phyloP scores from a whole-genome alignment of 2,797 vertebrate species.

The Acanthiza pusilla region DNA sequence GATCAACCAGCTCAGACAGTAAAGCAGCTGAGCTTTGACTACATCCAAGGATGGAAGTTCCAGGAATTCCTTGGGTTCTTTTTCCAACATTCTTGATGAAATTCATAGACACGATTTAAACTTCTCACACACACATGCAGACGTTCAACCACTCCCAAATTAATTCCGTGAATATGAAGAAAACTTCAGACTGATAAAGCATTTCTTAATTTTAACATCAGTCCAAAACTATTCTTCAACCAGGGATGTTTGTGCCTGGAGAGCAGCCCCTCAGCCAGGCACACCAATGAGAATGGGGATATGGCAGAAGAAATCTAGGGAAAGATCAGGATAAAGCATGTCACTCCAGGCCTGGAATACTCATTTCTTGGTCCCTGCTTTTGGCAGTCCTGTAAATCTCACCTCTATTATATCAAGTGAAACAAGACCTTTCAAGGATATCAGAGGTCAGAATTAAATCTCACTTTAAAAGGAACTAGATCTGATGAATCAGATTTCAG shows the following conservation, averaged over 20 bases:
- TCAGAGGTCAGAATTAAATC: not conserved
- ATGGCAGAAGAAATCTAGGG: not conserved
- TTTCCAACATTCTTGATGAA: not conserved
- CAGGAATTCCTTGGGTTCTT: not conserved
- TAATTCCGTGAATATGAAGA: not conserved
- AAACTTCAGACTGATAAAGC: not conserved
- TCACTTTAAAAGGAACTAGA: not conserved
- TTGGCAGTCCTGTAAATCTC: not conserved
- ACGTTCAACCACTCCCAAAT: not conserved
- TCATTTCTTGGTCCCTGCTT: not conserved
- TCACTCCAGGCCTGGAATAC: not conserved
- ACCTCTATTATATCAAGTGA: not conserved
- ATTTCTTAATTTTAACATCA: not conserved
- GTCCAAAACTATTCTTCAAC: not conserved
- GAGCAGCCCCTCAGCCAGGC: not conserved
- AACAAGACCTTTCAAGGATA: not conserved
- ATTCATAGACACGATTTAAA: not conserved
- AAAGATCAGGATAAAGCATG: not conserved
- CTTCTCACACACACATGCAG: not conserved
- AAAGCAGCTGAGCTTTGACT: not conserved
- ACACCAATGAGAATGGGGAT: not conserved
- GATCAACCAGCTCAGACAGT: not conserved
- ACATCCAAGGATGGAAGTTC: not conserved
- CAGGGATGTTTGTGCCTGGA: not conserved
- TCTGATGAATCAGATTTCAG: not conserved